Base-by-base conservation (phyloP, 2,113 vertebrate species). In the Hepsetus odoe region DNA sequence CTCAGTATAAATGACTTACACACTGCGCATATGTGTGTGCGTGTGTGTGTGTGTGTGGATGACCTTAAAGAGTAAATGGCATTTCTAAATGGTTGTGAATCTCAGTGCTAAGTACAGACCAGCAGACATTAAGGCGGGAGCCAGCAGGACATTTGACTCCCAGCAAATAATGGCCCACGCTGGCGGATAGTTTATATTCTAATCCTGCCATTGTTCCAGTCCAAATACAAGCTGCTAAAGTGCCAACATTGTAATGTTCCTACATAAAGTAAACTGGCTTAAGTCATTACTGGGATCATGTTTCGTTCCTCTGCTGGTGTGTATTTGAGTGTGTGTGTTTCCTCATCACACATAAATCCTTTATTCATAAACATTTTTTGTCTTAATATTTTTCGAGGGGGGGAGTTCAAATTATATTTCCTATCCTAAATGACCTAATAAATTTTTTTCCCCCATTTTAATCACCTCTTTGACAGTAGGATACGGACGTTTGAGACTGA, bases 341-440 rank as follows among this genome's bases (percentile, higher is more conserved):
- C 28, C 20, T 32, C n/a, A n/a, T n/a, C n/a, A n/a, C n/a, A n/a
- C n/a, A n/a, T 56, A 5, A 32, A 35, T 33, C 7, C 62, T 40
- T 22, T 59, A 58, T 64, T 75, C 83, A 99, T 42, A 42, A 42
- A 42, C 40, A 42, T n/a, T n/a, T n/a, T n/a, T n/a, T n/a, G n/a
- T n/a, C n/a, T n/a, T n/a, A n/a, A n/a, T n/a, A n/a, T n/a, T n/a
- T n/a, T n/a, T n/a, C n/a, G n/a, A n/a, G n/a, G n/a, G n/a, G n/a
- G n/a, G n/a, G n/a, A n/a, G n/a, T n/a, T n/a, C n/a, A n/a, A n/a
- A n/a, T n/a, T n/a, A n/a, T n/a, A n/a, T n/a, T n/a, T n/a, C n/a
- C n/a, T n/a, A n/a, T n/a, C n/a, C n/a, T n/a, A n/a, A n/a, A n/a
- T n/a, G n/a, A n/a, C n/a, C n/a, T n/a, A n/a, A n/a, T n/a, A n/a